Percentiles rank a stretch among this genome's conserved stretches.
phyloP scores from a whole-genome alignment of 2,113 vertebrate genomes.

The mouse (Mus musculus) region GRCm39 chr7:119126501-119127000 shows the following conservation, averaged over 20 bases:
- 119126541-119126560: neutral
- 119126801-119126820: neutral
- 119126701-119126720: neutral
- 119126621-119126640: neutral
- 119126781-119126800: neutral
- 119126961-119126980: neutral
- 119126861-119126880: neutral
- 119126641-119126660: neutral
- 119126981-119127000: neutral
- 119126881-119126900: neutral
- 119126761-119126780: neutral
- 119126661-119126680: neutral
- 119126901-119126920: neutral
- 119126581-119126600: neutral
- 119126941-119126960: too few relatives aligned
- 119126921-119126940: neutral
- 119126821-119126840: neutral
- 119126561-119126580: neutral
- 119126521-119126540: neutral
- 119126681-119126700: neutral
- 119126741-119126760: neutral
- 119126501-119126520: too few relatives aligned
- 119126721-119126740: neutral
- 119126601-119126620: neutral
- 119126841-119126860: neutral